A percentile compares a stretch with the other conserved stretches of the same genome.
Evolutionary conservation across 2,113 vertebrate species (phyloP).

Genomic region (Bubo scandiacus): DNA sequence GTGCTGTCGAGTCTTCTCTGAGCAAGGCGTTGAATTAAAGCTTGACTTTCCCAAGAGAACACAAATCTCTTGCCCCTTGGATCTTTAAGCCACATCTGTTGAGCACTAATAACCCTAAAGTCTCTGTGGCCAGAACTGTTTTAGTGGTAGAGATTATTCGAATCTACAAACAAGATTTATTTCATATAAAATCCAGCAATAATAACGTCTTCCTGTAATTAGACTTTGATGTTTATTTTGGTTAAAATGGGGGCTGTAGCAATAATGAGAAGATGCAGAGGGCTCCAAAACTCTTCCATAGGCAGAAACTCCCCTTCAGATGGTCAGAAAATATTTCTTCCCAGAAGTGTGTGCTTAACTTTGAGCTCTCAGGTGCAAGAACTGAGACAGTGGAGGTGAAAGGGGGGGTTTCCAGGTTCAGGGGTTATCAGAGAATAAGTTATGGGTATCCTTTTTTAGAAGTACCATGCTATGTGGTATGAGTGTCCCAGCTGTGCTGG

Average conservation of each 20-base stretch:
- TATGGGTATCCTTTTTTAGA: not conserved
- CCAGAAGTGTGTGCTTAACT: not conserved
- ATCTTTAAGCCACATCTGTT: not conserved
- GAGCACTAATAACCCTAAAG: not conserved
- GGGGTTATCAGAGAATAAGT: not conserved
- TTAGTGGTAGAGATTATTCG: not conserved
- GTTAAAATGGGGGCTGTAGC: not conserved
- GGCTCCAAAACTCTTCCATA: not conserved
- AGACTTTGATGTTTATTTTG: not conserved
- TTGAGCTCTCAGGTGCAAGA: not conserved
- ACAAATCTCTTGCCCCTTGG: not conserved
- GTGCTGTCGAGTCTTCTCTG: not conserved
- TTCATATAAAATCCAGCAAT: not conserved
- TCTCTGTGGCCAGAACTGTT: not conserved
- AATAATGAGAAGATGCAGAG: not conserved
- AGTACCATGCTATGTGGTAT: fast-evolving
- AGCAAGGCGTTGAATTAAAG: fast-evolving
- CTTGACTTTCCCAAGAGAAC: not conserved
- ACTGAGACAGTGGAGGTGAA: not conserved
- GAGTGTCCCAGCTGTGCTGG: not conserved
- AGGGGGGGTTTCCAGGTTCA: not conserved
- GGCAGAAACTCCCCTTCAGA: not conserved
- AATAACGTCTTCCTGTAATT: not conserved
- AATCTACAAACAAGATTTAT: not conserved
- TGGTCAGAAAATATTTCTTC: not conserved